Conservation (phyloP, 2,888 invertebrate genomes). For the Toxonevra muliebris region DNA sequence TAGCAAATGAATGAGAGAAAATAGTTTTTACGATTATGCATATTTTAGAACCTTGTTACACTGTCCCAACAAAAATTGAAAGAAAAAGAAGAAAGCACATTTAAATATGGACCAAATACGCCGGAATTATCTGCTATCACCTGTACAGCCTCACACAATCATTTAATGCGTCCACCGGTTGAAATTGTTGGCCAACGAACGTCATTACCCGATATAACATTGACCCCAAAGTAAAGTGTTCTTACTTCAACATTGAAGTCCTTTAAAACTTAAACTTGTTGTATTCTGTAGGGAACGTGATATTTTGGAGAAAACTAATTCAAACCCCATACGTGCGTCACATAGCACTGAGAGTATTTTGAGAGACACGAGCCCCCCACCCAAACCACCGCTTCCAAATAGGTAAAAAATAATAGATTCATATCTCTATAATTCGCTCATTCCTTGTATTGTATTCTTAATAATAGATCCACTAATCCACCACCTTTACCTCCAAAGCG, state of each 20-base stretch:
- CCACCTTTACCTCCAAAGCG: constrained; percentile 84
- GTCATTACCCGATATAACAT: constrained; percentile 81
- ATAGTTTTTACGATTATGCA: background rate
- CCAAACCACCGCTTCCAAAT: constrained; percentile 88
- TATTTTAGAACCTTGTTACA: constrained; percentile 74
- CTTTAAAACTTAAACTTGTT: background rate
- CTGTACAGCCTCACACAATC: constrained; percentile 48
- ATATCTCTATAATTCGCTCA: background rate
- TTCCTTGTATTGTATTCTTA: background rate
- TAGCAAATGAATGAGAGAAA: background rate
- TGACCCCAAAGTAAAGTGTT: constrained; percentile 78
- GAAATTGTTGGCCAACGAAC: constrained; percentile 71
- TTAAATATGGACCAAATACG: constrained; percentile 51
- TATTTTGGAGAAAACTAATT: constrained; percentile 65
- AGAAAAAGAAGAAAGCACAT: constrained; percentile 65
- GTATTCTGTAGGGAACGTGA: constrained; percentile 57
- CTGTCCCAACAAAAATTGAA: constrained; percentile 86
- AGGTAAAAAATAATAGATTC: constrained; percentile 66
- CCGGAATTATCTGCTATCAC: constrained; percentile 42
- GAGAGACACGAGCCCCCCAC: constrained; percentile 78
- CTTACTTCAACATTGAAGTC: background rate
- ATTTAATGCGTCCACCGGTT: constrained; percentile 57
- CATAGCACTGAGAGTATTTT: constrained; percentile 85
- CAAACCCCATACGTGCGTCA: constrained; percentile 75
- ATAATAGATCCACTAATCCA: constrained; percentile 68